A percentile compares a stretch with the other conserved stretches of the same genome.
These are phyloP conservation scores for Eptesicus fuscus DNA, from an alignment of 2,113 vertebrate genomes.

Conservation along the genomic window DNA sequence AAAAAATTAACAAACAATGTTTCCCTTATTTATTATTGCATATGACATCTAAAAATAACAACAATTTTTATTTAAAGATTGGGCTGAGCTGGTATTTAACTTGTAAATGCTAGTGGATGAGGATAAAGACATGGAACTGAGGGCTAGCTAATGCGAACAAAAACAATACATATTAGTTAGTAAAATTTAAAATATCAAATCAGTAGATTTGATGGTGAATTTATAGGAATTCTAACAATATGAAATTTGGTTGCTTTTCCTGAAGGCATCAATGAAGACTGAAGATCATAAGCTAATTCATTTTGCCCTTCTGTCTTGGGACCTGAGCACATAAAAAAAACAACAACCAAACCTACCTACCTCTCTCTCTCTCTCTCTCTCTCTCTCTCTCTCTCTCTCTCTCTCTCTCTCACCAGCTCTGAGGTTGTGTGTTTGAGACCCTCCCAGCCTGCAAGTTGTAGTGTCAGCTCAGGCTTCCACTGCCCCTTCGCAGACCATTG, in stretches of 20 bases:
- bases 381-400: neutral
- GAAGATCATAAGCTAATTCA: neutral
- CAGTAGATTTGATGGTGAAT: neutral
- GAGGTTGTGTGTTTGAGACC: too few relatives aligned
- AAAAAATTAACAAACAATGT: constrained; percentile 3
- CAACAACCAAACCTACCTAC: neutral
- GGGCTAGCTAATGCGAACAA: neutral
- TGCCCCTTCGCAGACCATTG: fast-evolving
- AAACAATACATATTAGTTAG: neutral
- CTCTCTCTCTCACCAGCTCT: too few relatives aligned
- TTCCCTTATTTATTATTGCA: neutral
- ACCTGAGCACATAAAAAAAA: neutral
- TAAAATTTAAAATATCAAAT: neutral
- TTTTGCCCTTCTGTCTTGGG: neutral
- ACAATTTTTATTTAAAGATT: constrained; percentile 43
- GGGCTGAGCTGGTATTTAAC: neutral
- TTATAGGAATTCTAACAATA: neutral
- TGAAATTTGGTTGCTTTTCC: neutral
- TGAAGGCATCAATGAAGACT: neutral
- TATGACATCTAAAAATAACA: neutral
- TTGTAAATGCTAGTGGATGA: neutral
- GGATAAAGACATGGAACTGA: neutral
- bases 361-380: neutral
- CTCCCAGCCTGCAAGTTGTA: fast-evolving
- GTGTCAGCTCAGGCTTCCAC: fast-evolving